These are phyloP conservation scores for Tridacna gigas DNA, from an alignment of 2,888 invertebrate species.

Conservation along the genomic window DNA sequence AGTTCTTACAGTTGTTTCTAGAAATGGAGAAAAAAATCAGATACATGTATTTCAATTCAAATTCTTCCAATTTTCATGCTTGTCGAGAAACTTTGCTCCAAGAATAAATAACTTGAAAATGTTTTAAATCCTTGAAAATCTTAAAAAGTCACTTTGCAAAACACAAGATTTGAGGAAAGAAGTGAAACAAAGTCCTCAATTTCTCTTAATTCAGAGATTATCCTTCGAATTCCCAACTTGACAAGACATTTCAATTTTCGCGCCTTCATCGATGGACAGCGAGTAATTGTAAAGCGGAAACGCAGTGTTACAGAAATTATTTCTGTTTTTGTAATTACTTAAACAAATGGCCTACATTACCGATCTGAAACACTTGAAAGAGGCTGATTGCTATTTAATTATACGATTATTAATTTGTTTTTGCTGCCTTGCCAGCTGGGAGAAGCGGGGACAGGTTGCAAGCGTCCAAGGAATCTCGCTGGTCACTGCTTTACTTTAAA, in stretches of 20 bases:
- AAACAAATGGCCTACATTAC: slow-evolving; percentile 16
- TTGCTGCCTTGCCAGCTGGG: not conserved
- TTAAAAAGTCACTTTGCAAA: no score
- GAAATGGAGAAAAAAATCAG: no score
- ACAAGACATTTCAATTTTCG: not conserved
- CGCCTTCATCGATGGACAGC: not conserved
- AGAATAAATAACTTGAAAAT: no score
- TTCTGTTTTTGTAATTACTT: slow-evolving; percentile 12
- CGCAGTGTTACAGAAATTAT: not conserved
- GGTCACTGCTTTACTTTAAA: not conserved
- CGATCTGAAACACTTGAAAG: not conserved
- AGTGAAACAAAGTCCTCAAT: no score
- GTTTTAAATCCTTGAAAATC: no score
- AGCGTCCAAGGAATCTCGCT: slow-evolving; percentile 14
- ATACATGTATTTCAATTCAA: no score
- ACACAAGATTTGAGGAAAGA: not conserved
- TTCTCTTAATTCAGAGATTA: not conserved
- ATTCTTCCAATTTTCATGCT: no score
- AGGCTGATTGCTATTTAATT: slow-evolving; percentile 22
- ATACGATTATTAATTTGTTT: slow-evolving; percentile 25
- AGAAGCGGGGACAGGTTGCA: slow-evolving; percentile 1
- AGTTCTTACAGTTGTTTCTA: no score
- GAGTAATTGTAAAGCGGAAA: not conserved
- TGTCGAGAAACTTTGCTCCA: no score
- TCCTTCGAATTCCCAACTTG: not conserved